Conservation (phyloP, 2,113 vertebrate species). For the Pithys albifrons region DNA sequence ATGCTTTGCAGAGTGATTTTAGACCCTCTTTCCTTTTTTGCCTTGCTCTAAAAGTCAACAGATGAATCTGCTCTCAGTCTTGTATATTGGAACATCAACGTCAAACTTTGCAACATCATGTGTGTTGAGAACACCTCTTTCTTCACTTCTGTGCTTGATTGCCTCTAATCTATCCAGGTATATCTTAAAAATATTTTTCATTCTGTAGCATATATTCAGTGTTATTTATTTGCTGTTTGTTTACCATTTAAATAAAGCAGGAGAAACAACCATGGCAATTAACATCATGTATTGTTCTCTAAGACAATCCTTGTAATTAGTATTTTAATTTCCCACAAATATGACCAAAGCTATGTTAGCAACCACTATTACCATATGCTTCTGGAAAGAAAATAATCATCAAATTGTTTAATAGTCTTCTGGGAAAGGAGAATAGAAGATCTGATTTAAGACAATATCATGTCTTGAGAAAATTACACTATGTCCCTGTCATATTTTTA, state of each 20-base stretch:
- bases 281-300: conserved; percentile 35
- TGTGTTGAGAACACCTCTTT: not conserved
- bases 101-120: not conserved
- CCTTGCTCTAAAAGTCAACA: not conserved
- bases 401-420: conserved; percentile 61
- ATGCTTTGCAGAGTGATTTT: not conserved
- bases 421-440: conserved; percentile 21
- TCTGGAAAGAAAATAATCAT: conserved; percentile 59
- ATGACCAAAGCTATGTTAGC: conserved; percentile 58
- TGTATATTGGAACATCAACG: not conserved
- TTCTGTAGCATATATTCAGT: not conserved
- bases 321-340: conserved; percentile 59
- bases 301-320: conserved; percentile 66
- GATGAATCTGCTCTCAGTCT: not conserved
- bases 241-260: conserved; percentile 34
- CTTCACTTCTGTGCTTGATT: not conserved
- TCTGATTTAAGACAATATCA: conserved; percentile 42
- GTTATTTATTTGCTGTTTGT: conserved; percentile 10
- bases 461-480: conserved; percentile 55
- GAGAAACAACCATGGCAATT: conserved; percentile 41
- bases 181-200: not conserved
- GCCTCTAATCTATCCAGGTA: not conserved
- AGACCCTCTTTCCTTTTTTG: not conserved
- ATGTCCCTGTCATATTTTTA: conserved; percentile 18
- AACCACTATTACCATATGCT: conserved; percentile 63